Evolutionary conservation across 2,797 vertebrate genomes (phyloP).

Genomic region (Borostomias antarcticus): DNA sequence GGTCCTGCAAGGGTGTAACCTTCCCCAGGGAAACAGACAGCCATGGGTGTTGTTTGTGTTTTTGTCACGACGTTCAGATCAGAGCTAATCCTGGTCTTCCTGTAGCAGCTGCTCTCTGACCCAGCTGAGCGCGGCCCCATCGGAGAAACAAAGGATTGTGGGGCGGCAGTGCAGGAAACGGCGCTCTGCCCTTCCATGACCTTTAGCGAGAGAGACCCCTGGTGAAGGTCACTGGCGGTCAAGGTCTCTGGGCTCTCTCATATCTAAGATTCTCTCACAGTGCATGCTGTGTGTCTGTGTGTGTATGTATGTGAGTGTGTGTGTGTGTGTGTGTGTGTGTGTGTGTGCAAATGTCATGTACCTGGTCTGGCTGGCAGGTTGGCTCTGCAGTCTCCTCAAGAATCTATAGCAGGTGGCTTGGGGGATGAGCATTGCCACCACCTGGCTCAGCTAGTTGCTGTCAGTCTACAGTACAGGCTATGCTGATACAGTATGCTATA

Average conservation of each 20-base stretch:
- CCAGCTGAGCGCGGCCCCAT: slow-evolving; percentile 15
- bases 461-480: neutral
- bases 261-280: neutral
- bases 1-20: slow-evolving; percentile 40
- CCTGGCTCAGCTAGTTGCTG: neutral
- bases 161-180: slow-evolving; percentile 24
- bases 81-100: slow-evolving; percentile 64
- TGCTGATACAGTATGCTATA: neutral
- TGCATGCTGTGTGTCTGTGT: neutral
- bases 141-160: slow-evolving; percentile 19
- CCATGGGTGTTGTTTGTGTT: slow-evolving; percentile 59
- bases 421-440: neutral
- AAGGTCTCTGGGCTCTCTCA: slow-evolving; percentile 20
- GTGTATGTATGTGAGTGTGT: neutral
- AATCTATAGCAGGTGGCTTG: slow-evolving; percentile 5
- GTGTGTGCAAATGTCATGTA: slow-evolving; percentile 20
- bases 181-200: slow-evolving; percentile 13
- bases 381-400: neutral
- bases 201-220: slow-evolving; percentile 2
- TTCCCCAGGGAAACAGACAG: slow-evolving; percentile 45
- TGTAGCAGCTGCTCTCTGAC: slow-evolving; percentile 51
- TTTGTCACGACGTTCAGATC: slow-evolving; percentile 58
- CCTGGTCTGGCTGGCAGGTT: slow-evolving; percentile 2
- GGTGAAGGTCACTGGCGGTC: slow-evolving; percentile 18
- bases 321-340: slow-evolving; percentile 10